Base-by-base conservation (phyloP, 2,797 vertebrate species). In the Takifugu ocellatus region DNA sequence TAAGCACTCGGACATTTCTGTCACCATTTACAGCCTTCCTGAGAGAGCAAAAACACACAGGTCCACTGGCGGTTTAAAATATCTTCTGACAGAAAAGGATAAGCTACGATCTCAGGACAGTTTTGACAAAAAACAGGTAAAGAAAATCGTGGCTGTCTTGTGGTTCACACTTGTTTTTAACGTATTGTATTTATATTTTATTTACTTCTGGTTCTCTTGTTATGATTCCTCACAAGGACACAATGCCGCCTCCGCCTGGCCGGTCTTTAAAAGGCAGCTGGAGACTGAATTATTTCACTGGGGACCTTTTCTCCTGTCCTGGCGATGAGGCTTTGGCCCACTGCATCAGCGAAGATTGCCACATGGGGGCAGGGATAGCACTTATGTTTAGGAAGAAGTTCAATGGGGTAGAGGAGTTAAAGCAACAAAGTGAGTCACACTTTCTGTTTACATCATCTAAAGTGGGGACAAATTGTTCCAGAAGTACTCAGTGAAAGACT, bases 301-400 rank as follows among this genome's bases (percentile, higher is more conserved):
- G 96, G 53, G 81, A 95, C 62, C 88, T 98, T 75, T 98, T 98
- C 87, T 86, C 89, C 0, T 93, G 94, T 68, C 89, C 91, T 0
- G 3, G 1, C 24, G 92, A 92, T 25, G 91, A 96, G 0, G 84
- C 95, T 0, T 15, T 98, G 87, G 95, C 94, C 3, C 96, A 98
- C 72, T 98, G 96, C 87, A 94, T 98, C 87, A 98, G 96, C 11
- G 92, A 95, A 86, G 96, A 98, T 81, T 95, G 93, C 70, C 92
- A 90, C 70, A 98, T 98, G 96, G 94, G 94, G 1, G 94, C 93
- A 39, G 96, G 96, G 65, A 93, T 98, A 66, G 95, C 96, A 1
- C 89, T 93, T n/a, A 53, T 77, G 49, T 98, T 98, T 85, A 96
- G 89, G 87, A 85, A 86, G 48, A 89, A 67, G 51, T 98, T 96